Percentiles rank a stretch among this genome's conserved stretches.
Evolutionary conservation across 2,797 vertebrate species (phyloP).

Genomic region (Thunnus albacares): DNA sequence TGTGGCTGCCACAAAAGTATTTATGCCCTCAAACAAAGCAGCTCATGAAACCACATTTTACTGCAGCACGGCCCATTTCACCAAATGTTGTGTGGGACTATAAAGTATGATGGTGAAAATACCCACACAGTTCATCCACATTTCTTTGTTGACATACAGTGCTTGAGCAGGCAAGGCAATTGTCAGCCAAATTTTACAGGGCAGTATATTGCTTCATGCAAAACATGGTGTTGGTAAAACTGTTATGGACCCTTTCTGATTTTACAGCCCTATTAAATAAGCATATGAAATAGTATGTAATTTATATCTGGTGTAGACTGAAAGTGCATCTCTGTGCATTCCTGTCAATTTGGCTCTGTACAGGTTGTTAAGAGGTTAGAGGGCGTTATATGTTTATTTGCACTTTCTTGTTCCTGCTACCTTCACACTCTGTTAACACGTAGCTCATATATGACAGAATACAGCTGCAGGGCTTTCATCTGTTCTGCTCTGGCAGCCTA

Average conservation of each 20-base stretch:
- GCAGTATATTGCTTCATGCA: slow-evolving; percentile 60
- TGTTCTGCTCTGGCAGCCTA: slow-evolving; percentile 74
- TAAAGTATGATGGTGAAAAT: slow-evolving; percentile 64
- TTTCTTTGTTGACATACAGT: slow-evolving; percentile 61
- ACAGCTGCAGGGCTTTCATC: slow-evolving; percentile 79
- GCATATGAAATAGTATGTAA: slow-evolving; percentile 52
- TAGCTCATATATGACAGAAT: slow-evolving; percentile 72
- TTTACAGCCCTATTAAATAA: slow-evolving; percentile 56
- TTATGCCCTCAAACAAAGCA: slow-evolving; percentile 69
- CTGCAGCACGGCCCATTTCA: slow-evolving; percentile 73
- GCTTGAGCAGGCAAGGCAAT: slow-evolving; percentile 37
- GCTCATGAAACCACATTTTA: slow-evolving; percentile 76
- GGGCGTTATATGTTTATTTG: slow-evolving; percentile 70
- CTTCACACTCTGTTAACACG: slow-evolving; percentile 77
- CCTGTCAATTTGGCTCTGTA: slow-evolving; percentile 44
- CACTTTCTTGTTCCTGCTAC: slow-evolving; percentile 67
- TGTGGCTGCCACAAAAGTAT: slow-evolving; percentile 50
- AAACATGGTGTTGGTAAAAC: slow-evolving; percentile 67
- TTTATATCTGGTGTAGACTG: slow-evolving; percentile 43
- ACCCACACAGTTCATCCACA: slow-evolving; percentile 40
- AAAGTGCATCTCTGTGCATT: slow-evolving; percentile 32
- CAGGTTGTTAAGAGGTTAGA: slow-evolving; percentile 62
- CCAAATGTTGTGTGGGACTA: slow-evolving; percentile 61
- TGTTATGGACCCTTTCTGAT: slow-evolving; percentile 55
- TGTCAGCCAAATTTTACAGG: slow-evolving; percentile 59